Evolutionary conservation across 2,888 invertebrate genomes (phyloP).

Genomic region (Laothoe populi): DNA sequence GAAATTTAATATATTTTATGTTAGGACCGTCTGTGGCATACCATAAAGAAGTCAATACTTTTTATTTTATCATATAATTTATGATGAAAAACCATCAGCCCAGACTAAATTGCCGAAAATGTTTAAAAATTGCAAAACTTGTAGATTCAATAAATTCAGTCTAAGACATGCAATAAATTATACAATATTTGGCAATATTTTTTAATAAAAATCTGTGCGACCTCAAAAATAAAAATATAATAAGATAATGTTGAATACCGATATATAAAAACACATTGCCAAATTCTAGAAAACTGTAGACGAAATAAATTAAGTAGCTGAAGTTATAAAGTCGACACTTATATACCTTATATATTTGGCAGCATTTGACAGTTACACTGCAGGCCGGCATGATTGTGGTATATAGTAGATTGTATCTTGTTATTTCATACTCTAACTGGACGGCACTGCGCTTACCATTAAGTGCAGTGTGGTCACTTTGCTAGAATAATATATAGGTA

Average conservation of each 20-base stretch:
- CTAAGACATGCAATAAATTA: not conserved
- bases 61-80: not conserved
- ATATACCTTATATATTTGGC: not conserved
- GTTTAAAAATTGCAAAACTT: not conserved
- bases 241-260: too few relatives aligned
- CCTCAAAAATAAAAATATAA: not conserved
- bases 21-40: not conserved
- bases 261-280: conserved; percentile 1
- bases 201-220: not conserved
- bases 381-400: too few relatives aligned
- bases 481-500: not conserved
- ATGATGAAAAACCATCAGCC: not conserved
- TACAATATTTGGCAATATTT: not conserved
- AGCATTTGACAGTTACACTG: not conserved
- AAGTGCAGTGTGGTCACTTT: too few relatives aligned
- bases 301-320: not conserved
- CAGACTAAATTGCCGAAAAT: not conserved
- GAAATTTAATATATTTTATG: not conserved
- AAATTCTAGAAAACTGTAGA: not conserved
- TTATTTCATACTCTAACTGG: too few relatives aligned
- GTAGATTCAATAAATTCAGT: not conserved
- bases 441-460: too few relatives aligned
- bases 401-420: too few relatives aligned
- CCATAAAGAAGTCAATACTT: not conserved
- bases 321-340: not conserved